Evolutionary conservation across 1,140 invertebrate genomes (phyloP), one percentile per base, ranked within the genome.

Genomic region (Helicoverpa zea): DNA sequence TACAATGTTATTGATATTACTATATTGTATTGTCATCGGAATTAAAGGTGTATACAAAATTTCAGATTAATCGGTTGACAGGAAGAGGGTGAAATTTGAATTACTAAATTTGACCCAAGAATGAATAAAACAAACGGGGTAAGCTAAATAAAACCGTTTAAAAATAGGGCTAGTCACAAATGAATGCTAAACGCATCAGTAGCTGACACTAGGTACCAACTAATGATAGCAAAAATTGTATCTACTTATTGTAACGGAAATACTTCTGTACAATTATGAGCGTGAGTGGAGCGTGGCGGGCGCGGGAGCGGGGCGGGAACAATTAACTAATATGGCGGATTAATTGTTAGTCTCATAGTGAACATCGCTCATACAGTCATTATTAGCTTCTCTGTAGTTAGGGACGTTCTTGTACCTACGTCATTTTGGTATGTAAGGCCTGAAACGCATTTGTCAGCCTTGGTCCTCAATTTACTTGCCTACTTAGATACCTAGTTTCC

Each of bases 291-390:
- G 84, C 82, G 86, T 85, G 80, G 83, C 83, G 64, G 74, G 79
- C 75, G 83, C 76, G 85, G 56, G 74, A 30, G 64, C 16, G 81
- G 82, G 87, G 85, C 79, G 83, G 84, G 83, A 51, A 85, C 84
- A 91, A 91, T 91, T 88, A 90, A 87, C 81, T 90, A 91, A 92
- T 91, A 91, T 90, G 89, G 90, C 87, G 87, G 89, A 87, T 88
- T 90, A 91, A 91, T 92, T 91, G 88, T 75, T 87, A 87, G 83
- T 75, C 79, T 81, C 68, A 30, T 49, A 49, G 47, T 78, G 84
- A 56, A 73, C 70, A 76, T 58, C 61, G 76, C 76, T 58, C 43
- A 66, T 70, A 79, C 61, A 35, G 29, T 64, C 61, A 30, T 51
- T n/a, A 77, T 77, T 63, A 76, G 14, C 58, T 49, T 14, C 73